These are phyloP conservation scores for Ophion ventricosus DNA, from an alignment of 2,888 invertebrate genomes.

Conservation along the genomic window DNA sequence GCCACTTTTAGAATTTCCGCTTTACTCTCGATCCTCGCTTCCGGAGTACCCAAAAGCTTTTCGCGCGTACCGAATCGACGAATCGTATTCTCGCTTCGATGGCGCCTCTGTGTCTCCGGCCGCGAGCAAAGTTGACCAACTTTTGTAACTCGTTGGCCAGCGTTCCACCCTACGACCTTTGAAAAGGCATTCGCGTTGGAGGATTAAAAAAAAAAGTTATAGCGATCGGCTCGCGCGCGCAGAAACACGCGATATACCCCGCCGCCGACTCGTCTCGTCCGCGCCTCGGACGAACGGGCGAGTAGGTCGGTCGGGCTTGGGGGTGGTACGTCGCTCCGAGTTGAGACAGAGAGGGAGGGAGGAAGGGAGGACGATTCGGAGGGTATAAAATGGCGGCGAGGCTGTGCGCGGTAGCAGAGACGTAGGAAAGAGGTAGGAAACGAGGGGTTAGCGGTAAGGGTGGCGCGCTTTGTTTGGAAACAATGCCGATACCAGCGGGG, in stretches of 20 bases:
- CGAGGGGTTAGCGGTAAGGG: slow-evolving; percentile 65
- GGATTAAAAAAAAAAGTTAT: slow-evolving; percentile 35
- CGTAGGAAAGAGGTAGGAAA: slow-evolving; percentile 48
- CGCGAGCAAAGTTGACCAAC: slow-evolving; percentile 71
- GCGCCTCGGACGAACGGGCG: slow-evolving; percentile 11
- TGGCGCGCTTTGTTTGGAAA: slow-evolving; percentile 83
- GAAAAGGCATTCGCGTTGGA: too few species aligned
- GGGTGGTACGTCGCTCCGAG: slow-evolving; percentile 33
- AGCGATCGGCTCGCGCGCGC: slow-evolving; percentile 42
- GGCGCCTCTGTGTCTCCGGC: slow-evolving; percentile 56
- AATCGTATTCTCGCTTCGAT: slow-evolving; percentile 71
- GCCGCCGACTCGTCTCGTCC: too few species aligned
- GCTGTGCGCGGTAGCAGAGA: slow-evolving; percentile 61
- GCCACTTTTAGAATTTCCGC: slow-evolving; percentile 60
- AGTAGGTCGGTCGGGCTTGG: slow-evolving; percentile 39
- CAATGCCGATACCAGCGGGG: slow-evolving; percentile 82
- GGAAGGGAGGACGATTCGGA: slow-evolving; percentile 31
- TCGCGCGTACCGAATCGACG: slow-evolving; percentile 35
- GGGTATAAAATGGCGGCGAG: slow-evolving; percentile 54
- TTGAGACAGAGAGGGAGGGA: slow-evolving; percentile 41
- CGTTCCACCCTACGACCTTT: slow-evolving; percentile 25
- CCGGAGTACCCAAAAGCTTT: slow-evolving; percentile 42
- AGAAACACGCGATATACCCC: too few species aligned
- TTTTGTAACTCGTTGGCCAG: slow-evolving; percentile 76
- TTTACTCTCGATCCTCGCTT: slow-evolving; percentile 37